Evolutionary conservation across 2,888 invertebrate genomes (phyloP).

Genomic region (Cephus rjabovi): DNA sequence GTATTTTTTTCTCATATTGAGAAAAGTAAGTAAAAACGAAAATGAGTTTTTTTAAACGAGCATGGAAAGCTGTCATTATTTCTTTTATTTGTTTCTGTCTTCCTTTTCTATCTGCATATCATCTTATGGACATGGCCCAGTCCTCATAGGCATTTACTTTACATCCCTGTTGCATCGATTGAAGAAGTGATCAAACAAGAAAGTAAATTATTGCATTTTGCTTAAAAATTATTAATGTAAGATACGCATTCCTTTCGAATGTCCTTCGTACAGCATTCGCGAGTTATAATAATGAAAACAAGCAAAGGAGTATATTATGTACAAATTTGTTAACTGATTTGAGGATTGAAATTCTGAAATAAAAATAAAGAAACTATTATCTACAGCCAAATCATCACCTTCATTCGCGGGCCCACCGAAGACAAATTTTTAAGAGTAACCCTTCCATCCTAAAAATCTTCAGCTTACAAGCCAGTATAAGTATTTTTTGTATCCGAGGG

Average conservation of each 20-base stretch:
- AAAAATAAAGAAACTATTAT: constrained; percentile 28
- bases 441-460: too few species aligned
- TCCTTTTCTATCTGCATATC: not conserved
- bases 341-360: constrained; percentile 27
- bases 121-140: not conserved
- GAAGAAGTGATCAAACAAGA: constrained; percentile 18
- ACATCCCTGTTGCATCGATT: constrained; percentile 5
- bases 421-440: too few species aligned
- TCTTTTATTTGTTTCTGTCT: not conserved
- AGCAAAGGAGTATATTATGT: constrained; percentile 25
- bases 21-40: constrained; percentile 29
- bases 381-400: not conserved
- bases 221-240: constrained; percentile 19
- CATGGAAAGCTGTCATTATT: not conserved
- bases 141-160: not conserved
- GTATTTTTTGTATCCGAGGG: too few species aligned
- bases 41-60: too few species aligned
- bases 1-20: constrained; percentile 61
- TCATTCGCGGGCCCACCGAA: too few species aligned
- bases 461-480: too few species aligned
- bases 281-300: not conserved
- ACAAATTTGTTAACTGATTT: constrained; percentile 35
- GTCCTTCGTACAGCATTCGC: not conserved
- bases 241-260: constrained; percentile 14
- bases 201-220: constrained; percentile 23